These are phyloP conservation scores for Epizoanthus ramosus DNA, from an alignment of 92 coral and sea anemone species.

Conservation along the genomic window DNA sequence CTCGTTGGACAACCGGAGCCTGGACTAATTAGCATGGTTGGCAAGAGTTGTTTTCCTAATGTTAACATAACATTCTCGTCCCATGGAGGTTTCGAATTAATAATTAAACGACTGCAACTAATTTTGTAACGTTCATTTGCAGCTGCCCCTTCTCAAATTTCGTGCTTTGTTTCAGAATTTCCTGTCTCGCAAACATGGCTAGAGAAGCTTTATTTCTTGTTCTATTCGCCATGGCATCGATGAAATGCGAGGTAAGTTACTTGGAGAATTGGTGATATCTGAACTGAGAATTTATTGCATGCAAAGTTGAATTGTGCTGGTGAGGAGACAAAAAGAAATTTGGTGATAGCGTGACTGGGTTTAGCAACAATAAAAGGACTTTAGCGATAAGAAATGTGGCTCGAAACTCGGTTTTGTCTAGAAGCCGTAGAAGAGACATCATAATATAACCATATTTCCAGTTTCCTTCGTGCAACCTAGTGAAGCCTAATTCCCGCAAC, in stretches of 20 bases:
- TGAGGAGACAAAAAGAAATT: not conserved
- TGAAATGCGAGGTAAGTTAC: conserved; percentile 12
- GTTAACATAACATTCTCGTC: too few relatives aligned
- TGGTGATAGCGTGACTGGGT: too few relatives aligned
- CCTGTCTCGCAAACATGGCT: conserved; percentile 8
- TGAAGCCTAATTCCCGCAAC: too few relatives aligned
- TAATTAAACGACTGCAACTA: not conserved
- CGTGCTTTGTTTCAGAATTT: not conserved
- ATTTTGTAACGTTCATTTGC: conserved; percentile 3
- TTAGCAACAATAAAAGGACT: too few relatives aligned
- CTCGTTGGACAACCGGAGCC: too few relatives aligned
- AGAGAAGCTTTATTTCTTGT: not conserved
- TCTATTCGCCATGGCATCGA: not conserved
- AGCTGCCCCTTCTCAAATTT: not conserved
- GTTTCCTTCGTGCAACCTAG: too few relatives aligned
- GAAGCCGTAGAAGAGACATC: too few relatives aligned
- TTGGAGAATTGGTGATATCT: not conserved
- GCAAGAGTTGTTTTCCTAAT: too few relatives aligned
- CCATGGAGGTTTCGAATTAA: not conserved
- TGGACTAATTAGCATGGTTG: too few relatives aligned
- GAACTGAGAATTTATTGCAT: not conserved
- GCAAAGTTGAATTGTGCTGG: not conserved
- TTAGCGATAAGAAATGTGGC: too few relatives aligned
- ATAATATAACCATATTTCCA: too few relatives aligned
- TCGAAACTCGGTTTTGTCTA: too few relatives aligned